phyloP scores from a whole-genome alignment of 2,797 vertebrate species.

The Tapera naevia region DNA sequence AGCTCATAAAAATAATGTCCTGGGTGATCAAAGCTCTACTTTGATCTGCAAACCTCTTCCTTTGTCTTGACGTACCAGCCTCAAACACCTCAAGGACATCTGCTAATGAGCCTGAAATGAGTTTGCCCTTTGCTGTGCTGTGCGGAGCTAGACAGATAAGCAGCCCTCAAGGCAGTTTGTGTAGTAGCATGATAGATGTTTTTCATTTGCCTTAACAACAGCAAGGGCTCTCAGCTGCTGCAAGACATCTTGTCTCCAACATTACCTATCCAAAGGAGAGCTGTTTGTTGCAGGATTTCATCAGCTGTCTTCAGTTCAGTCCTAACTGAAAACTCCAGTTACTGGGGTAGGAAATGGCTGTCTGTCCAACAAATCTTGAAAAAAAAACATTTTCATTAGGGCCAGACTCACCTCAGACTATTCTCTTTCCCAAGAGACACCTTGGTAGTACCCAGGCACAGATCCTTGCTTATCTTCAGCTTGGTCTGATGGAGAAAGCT shows the following conservation, averaged over 20 bases:
- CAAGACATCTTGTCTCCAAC: background rate
- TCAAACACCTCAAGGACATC: slow-evolving; percentile 36
- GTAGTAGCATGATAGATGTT: accelerated
- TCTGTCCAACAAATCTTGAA: background rate
- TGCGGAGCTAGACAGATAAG: background rate
- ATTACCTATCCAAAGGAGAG: background rate
- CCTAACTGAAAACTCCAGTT: background rate
- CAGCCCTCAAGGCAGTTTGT: background rate
- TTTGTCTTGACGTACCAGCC: slow-evolving; percentile 19
- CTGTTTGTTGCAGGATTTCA: background rate
- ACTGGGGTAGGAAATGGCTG: background rate
- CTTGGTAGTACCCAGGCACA: background rate
- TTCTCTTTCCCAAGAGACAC: background rate
- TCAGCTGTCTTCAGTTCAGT: background rate
- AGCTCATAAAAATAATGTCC: slow-evolving; percentile 17
- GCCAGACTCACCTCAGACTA: background rate
- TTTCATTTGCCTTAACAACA: background rate
- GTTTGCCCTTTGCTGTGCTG: background rate
- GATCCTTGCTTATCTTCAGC: background rate
- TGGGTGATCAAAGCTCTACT: slow-evolving; percentile 45
- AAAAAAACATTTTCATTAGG: background rate
- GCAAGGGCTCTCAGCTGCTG: background rate
- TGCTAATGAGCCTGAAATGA: slow-evolving; percentile 18
- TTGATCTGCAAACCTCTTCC: slow-evolving; percentile 37
- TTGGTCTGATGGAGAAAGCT: background rate